Evolutionary conservation across 2,888 invertebrate genomes (phyloP).

Genomic region (Mythimna loreyi): DNA sequence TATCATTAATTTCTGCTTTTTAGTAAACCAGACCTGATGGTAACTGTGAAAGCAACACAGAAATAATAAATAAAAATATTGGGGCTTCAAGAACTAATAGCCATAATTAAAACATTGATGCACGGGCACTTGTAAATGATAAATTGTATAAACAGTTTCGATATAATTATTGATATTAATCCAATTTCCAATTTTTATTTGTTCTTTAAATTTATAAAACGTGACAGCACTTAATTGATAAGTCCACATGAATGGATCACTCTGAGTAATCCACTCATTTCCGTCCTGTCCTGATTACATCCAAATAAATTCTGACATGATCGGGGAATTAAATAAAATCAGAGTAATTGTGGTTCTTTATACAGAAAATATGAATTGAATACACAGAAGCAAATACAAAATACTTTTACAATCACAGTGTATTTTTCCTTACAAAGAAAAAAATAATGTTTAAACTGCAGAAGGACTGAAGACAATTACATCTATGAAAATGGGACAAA

Average conservation of each 20-base stretch:
- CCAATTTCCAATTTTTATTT: constrained; percentile 1
- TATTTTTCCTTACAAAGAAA: not conserved
- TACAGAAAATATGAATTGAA: not conserved
- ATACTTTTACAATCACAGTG: not conserved
- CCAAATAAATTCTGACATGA: constrained; percentile 40
- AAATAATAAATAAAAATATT: constrained; percentile 2
- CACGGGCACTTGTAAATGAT: constrained; percentile 7
- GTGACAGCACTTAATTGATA: constrained; percentile 54
- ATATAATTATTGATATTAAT: constrained; percentile 15
- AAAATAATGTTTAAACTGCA: not conserved
- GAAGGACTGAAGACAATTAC: no score
- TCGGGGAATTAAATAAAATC: constrained; percentile 32
- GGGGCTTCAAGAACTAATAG: not conserved
- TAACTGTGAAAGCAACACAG: not conserved
- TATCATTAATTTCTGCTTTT: constrained; percentile 13
- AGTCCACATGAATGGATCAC: constrained; percentile 46
- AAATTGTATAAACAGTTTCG: constrained; percentile 11
- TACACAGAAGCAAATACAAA: not conserved
- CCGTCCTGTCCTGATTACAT: constrained; percentile 43
- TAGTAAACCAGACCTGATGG: constrained; percentile 16
- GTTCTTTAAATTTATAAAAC: constrained; percentile 26
- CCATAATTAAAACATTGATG: constrained; percentile 12
- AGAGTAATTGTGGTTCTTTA: not conserved
- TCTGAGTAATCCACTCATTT: constrained; percentile 46
- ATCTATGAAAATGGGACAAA: no score